Percentiles rank a stretch among this genome's conserved stretches.
phyloP scores from a whole-genome alignment of 2,888 invertebrate species.

The Thumatha senex region DNA sequence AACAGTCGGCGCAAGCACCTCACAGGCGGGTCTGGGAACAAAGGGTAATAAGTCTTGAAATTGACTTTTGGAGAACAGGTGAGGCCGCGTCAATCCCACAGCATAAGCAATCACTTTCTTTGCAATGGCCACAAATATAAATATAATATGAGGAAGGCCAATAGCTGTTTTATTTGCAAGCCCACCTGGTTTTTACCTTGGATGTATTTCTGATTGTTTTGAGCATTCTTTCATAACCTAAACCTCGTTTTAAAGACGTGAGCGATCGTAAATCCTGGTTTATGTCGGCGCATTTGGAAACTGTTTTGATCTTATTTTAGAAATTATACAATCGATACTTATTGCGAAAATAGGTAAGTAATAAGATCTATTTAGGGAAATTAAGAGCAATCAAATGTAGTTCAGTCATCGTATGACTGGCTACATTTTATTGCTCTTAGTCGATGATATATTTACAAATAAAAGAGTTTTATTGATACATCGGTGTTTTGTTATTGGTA shows the following conservation, averaged over 20 bases:
- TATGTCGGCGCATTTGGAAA: constrained; percentile 68
- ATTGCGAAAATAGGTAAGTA: constrained; percentile 25
- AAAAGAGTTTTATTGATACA: constrained; percentile 6
- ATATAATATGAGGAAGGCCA: constrained; percentile 62
- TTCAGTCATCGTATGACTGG: constrained; percentile 6
- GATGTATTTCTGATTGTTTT: constrained; percentile 66
- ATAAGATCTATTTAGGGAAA: constrained; percentile 25
- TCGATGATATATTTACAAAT: constrained; percentile 9
- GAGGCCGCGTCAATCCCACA: constrained; percentile 62
- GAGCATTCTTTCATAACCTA: constrained; percentile 71
- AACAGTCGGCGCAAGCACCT: constrained; percentile 55
- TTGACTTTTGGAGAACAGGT: constrained; percentile 72
- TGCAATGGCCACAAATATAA: constrained; percentile 55
- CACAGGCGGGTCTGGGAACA: constrained; percentile 64
- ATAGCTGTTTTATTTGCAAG: constrained; percentile 58
- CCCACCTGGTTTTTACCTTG: constrained; percentile 70
- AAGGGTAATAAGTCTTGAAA: constrained; percentile 73
- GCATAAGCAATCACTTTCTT: constrained; percentile 64
- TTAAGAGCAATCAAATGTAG: constrained; percentile 14
- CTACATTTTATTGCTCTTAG: neutral
- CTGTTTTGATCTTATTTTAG: constrained; percentile 63
- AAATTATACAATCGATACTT: constrained; percentile 55
- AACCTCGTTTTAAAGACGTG: constrained; percentile 64
- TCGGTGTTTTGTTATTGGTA: constrained; percentile 9
- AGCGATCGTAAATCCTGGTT: constrained; percentile 67